These are phyloP conservation scores for Mola mola DNA, from an alignment of 2,113 vertebrate genomes.

Conservation along the genomic window DNA sequence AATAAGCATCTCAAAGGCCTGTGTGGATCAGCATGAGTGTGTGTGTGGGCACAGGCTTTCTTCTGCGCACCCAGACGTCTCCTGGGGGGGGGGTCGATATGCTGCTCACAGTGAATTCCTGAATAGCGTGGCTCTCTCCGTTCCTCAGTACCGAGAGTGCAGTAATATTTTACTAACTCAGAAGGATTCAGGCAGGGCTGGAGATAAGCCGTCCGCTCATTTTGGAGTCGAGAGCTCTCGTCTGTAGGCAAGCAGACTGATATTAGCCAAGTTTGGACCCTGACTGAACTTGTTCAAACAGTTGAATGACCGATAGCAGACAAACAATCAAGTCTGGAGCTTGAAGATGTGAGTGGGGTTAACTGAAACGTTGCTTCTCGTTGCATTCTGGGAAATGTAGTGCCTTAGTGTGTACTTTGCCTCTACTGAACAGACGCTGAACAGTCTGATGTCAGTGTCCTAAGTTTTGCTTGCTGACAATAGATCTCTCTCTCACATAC, in stretches of 20 bases:
- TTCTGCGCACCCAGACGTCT: slow-evolving; percentile 30
- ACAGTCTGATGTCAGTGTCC: no score
- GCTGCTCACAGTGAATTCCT: slow-evolving; percentile 55
- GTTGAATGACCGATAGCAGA: no score
- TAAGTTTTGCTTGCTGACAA: no score
- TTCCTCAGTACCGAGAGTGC: slow-evolving; percentile 28
- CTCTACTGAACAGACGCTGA: no score
- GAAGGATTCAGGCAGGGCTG: slow-evolving; percentile 2
- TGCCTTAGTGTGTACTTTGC: neutral
- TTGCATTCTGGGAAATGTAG: slow-evolving; percentile 11
- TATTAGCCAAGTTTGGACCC: no score
- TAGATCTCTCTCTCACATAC: neutral
- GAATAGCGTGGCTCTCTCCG: slow-evolving; percentile 40
- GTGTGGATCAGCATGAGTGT: neutral
- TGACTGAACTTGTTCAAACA: neutral
- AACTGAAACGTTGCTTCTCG: neutral
- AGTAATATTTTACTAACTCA: slow-evolving; percentile 19
- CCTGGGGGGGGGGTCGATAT: slow-evolving; percentile 36
- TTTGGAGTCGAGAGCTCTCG: neutral
- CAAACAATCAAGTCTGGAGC: no score
- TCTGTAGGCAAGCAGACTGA: neutral
- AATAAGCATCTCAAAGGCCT: slow-evolving; percentile 38
- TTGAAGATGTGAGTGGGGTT: neutral
- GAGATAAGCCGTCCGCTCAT: neutral
- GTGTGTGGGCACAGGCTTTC: slow-evolving; percentile 23